Evolutionary conservation across 1,140 invertebrate genomes (phyloP).

Genomic region (Globodera rostochiensis): DNA sequence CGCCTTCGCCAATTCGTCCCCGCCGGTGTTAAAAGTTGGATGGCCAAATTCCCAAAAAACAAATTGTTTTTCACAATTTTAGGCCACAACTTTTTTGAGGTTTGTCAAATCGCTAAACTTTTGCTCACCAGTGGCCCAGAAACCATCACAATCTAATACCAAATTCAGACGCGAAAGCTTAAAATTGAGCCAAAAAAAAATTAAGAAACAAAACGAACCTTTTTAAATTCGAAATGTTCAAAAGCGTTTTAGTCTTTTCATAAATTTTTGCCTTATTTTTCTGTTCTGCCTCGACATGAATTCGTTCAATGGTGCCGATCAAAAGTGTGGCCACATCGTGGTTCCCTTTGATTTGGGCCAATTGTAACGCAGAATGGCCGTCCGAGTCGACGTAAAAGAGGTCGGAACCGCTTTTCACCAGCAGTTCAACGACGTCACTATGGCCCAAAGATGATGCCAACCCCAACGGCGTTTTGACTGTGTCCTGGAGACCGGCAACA

Average conservation of each 20-base stretch:
- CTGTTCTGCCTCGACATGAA: conserved; percentile 39
- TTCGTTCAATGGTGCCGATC: conserved; percentile 70
- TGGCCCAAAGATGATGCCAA: conserved; percentile 80
- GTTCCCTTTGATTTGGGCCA: conserved; percentile 78
- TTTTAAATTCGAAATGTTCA: too few relatives aligned
- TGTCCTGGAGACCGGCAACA: conserved; percentile 27
- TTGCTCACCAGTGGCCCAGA: too few relatives aligned
- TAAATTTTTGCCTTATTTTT: conserved; percentile 26
- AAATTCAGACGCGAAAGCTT: too few relatives aligned
- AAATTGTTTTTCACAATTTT: too few relatives aligned
- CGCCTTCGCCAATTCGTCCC: too few relatives aligned
- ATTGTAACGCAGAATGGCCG: conserved; percentile 74
- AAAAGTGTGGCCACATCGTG: conserved; percentile 73
- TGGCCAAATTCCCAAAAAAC: too few relatives aligned
- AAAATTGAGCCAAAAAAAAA: too few relatives aligned
- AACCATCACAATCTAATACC: too few relatives aligned
- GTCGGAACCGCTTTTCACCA: conserved; percentile 76
- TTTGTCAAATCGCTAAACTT: too few relatives aligned
- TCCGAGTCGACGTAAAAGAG: conserved; percentile 73
- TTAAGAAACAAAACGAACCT: too few relatives aligned
- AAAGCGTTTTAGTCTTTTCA: neutral
- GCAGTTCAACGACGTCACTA: conserved; percentile 73
- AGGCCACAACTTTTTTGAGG: too few relatives aligned
- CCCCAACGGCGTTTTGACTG: conserved; percentile 76
- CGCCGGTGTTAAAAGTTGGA: too few relatives aligned